Evolutionary conservation across 2,888 invertebrate genomes (phyloP).

Genomic region (Sinopyrophorus schimmeli): DNA sequence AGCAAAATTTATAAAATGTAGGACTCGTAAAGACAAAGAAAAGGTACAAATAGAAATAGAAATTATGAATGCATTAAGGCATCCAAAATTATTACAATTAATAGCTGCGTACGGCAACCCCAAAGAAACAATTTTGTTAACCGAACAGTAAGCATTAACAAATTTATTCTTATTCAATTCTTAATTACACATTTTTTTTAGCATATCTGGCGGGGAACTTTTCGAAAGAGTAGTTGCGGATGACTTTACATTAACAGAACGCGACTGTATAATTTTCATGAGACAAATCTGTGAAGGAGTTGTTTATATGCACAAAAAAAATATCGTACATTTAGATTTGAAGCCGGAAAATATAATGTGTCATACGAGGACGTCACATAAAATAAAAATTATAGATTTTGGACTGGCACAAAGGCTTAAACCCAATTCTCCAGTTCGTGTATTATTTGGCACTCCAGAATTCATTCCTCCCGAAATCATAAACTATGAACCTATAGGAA

Average conservation of each 20-base stretch:
- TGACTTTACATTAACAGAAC: slow-evolving; percentile 89
- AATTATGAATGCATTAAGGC: slow-evolving; percentile 82
- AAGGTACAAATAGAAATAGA: slow-evolving; percentile 82
- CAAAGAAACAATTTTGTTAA: slow-evolving; percentile 81
- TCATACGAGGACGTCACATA: slow-evolving; percentile 78
- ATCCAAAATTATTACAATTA: slow-evolving; percentile 82
- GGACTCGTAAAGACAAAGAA: slow-evolving; percentile 71
- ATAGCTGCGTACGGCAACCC: slow-evolving; percentile 79
- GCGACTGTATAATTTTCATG: slow-evolving; percentile 82
- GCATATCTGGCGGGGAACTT: slow-evolving; percentile 90
- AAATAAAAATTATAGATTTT: slow-evolving; percentile 93
- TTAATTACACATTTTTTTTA: slow-evolving; percentile 52
- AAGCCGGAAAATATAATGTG: slow-evolving; percentile 98
- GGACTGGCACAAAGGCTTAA: slow-evolving; percentile 80
- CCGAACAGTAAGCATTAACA: slow-evolving; percentile 83
- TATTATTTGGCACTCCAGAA: slow-evolving; percentile 88
- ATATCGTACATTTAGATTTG: slow-evolving; percentile 86
- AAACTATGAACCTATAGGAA: slow-evolving; percentile 84
- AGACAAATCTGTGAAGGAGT: slow-evolving; percentile 91
- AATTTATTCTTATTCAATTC: background rate
- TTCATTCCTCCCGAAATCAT: slow-evolving; percentile 93
- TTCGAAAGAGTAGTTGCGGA: slow-evolving; percentile 93
- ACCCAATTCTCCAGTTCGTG: slow-evolving; percentile 68
- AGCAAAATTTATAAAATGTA: slow-evolving; percentile 80
- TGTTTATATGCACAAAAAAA: slow-evolving; percentile 82